Conservation (phyloP, 2,888 invertebrate species). For the Dicycla oo region DNA sequence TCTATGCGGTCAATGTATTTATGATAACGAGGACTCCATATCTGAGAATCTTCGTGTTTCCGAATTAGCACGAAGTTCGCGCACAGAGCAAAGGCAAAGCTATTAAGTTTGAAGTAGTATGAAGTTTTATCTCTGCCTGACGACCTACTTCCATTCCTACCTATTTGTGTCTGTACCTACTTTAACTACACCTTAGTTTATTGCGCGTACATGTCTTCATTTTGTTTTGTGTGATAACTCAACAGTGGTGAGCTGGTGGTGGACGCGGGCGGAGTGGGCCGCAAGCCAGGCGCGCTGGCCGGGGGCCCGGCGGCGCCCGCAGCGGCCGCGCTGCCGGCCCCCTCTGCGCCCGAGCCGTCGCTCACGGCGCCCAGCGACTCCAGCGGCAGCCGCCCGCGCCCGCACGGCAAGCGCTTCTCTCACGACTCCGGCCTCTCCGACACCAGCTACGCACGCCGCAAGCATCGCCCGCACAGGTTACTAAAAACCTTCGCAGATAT, state of each 20-base stretch:
- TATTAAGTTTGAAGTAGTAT: not conserved
- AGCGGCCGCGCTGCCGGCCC: constrained; percentile 2
- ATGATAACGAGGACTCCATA: too few species aligned
- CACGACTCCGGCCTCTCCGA: constrained; percentile 86
- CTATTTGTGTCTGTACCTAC: not conserved
- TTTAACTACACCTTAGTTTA: not conserved
- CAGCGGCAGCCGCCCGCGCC: constrained; percentile 35
- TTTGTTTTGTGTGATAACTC: not conserved
- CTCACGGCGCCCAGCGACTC: constrained; percentile 29
- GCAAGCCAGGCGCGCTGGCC: constrained; percentile 25
- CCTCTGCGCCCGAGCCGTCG: not conserved
- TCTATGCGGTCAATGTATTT: too few species aligned
- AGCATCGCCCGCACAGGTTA: constrained; percentile 73
- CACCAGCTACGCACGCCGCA: constrained; percentile 73
- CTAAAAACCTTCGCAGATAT: too few species aligned
- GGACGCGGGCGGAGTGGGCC: constrained; percentile 75
- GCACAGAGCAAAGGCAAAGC: not conserved
- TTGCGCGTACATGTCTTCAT: not conserved
- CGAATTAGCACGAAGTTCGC: not conserved
- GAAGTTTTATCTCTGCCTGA: not conserved
- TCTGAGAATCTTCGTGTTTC: not conserved
- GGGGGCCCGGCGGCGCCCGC: not conserved
- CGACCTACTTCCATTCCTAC: not conserved
- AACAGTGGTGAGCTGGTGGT: constrained; percentile 76
- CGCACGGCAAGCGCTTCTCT: constrained; percentile 76